These are phyloP conservation scores for Rostratula benghalensis DNA, from an alignment of 2,113 vertebrate species.

Conservation along the genomic window DNA sequence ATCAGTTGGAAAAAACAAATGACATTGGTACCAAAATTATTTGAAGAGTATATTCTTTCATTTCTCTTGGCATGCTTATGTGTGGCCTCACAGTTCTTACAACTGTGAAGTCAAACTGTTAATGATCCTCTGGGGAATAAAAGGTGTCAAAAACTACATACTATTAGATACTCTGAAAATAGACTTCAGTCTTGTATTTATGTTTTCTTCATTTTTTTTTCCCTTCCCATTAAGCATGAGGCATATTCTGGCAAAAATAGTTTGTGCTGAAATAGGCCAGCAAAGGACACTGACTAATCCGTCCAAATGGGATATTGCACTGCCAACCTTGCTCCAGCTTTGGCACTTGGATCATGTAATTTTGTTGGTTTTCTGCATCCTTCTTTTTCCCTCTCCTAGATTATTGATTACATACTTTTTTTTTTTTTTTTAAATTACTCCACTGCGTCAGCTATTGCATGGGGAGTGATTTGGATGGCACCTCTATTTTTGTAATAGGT, in stretches of 20 bases:
- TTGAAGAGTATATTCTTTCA: not conserved
- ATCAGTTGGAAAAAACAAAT: not conserved
- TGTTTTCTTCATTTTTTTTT: not conserved
- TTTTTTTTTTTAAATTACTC: not conserved
- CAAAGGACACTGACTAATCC: slow-evolving; percentile 16
- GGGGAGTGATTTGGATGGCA: not conserved
- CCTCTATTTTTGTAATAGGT: not conserved
- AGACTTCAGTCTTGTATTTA: not conserved
- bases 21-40: not conserved
- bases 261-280: not conserved
- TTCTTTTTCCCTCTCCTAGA: not conserved
- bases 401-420: not conserved
- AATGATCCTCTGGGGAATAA: not conserved
- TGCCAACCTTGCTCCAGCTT: not conserved
- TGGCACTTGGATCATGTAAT: not conserved
- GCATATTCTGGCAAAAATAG: not conserved
- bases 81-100: not conserved
- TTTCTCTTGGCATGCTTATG: slow-evolving; percentile 5
- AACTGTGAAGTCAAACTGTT: slow-evolving; percentile 23
- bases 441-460: not conserved
- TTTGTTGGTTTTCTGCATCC: not conserved
- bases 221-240: not conserved
- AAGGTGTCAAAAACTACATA: not conserved
- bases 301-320: not conserved
- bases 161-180: not conserved